These are phyloP conservation scores for Anolis carolinensis DNA, from an alignment of 2,113 vertebrate genomes.

Conservation along the genomic window DNA sequence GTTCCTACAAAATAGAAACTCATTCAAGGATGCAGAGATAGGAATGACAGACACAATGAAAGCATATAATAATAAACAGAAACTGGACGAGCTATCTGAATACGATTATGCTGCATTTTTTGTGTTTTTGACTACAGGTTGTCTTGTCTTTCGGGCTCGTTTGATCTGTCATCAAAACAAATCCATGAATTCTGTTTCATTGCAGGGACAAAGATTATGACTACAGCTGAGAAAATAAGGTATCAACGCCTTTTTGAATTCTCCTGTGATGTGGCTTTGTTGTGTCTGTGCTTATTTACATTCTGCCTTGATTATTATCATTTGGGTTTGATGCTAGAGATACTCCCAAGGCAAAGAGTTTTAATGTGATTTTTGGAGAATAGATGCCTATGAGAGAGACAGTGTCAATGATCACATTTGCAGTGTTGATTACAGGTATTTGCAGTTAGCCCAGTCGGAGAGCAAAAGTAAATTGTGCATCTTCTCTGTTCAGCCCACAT, in stretches of 20 bases:
- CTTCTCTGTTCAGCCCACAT: constrained; percentile 50
- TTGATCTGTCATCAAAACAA: background rate
- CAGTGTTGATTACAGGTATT: constrained; percentile 56
- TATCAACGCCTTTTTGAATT: background rate
- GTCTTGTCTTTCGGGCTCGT: background rate
- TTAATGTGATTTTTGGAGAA: constrained; percentile 30
- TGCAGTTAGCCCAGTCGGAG: constrained; percentile 51
- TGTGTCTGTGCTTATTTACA: constrained; percentile 43
- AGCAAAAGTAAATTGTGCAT: constrained; percentile 57
- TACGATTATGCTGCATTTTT: background rate
- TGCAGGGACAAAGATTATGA: background rate
- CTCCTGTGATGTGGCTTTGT: constrained; percentile 50
- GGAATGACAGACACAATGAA: background rate
- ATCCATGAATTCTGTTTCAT: background rate
- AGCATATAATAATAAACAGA: background rate
- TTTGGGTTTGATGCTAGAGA: constrained; percentile 55
- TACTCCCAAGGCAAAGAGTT: constrained; percentile 44
- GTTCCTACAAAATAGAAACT: background rate
- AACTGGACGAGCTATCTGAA: background rate
- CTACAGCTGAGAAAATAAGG: background rate
- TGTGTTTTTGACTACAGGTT: background rate
- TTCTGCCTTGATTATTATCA: constrained; percentile 27
- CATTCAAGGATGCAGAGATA: background rate
- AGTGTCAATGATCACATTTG: constrained; percentile 49
- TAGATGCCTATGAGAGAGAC: background rate